A percentile compares a stretch with the other conserved stretches of the same genome.
These are phyloP conservation scores for Microctonus aethiopoides DNA, from an alignment of 2,888 invertebrate species.

Conservation along the genomic window DNA sequence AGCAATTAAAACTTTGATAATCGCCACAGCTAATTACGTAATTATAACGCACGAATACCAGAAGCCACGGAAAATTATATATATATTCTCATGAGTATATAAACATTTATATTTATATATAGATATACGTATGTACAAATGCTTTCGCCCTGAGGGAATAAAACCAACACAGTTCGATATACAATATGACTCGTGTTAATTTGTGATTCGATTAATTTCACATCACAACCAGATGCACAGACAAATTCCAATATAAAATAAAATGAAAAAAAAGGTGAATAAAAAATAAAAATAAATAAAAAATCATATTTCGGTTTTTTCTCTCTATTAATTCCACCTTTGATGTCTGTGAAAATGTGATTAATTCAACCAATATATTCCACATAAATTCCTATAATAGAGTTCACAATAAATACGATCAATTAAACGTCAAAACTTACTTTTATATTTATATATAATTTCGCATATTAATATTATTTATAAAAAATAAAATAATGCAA, in stretches of 20 bases:
- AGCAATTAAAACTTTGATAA: constrained; percentile 64
- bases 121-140: neutral
- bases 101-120: neutral
- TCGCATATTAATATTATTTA: too few species aligned
- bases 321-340: neutral
- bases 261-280: neutral
- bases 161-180: neutral
- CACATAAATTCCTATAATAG: neutral
- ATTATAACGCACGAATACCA: constrained; percentile 40
- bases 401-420: neutral
- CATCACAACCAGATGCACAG: constrained; percentile 1
- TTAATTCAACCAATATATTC: neutral
- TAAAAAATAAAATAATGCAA: too few species aligned
- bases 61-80: neutral
- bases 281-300: neutral
- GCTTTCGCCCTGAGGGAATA: neutral
- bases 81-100: neutral
- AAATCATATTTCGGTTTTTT: neutral
- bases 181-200: constrained; percentile 15
- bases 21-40: constrained; percentile 59
- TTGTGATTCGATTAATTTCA: neutral
- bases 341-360: neutral
- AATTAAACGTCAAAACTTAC: neutral
- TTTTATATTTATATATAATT: too few species aligned
- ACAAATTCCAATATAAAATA: neutral